Evolutionary conservation across 2,888 invertebrate genomes (phyloP).

Genomic region (Phortica magna): DNA sequence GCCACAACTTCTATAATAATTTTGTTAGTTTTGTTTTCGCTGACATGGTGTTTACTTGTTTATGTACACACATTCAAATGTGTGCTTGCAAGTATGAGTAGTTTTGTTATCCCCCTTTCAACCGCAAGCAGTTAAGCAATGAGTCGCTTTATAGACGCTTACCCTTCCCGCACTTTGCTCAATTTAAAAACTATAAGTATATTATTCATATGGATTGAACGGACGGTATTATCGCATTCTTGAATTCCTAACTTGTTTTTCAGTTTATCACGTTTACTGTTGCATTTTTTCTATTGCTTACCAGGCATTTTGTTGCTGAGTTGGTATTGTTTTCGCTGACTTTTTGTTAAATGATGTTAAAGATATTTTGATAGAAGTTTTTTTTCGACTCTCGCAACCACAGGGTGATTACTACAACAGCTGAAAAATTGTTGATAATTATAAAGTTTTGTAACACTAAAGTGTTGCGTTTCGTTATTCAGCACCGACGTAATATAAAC

Average conservation of each 20-base stretch:
- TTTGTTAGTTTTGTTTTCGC: not conserved
- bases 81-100: not conserved
- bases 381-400: no score
- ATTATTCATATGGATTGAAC: no score
- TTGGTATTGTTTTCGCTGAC: not conserved
- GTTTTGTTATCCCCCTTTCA: conserved; percentile 12
- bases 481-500: no score
- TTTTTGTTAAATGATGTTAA: not conserved
- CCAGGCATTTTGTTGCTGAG: conserved; percentile 55
- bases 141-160: no score
- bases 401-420: no score
- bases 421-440: no score
- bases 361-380: no score
- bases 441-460: no score
- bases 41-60: not conserved
- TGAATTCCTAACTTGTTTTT: not conserved
- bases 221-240: no score
- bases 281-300: conserved; percentile 49
- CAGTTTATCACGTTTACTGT: not conserved
- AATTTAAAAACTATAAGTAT: no score
- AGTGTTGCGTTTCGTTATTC: no score
- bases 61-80: not conserved
- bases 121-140: not conserved
- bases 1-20: conserved; percentile 12
- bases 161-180: no score